Conservation (phyloP, 1,140 invertebrate genomes). For the Leptopilina clavipes region DNA sequence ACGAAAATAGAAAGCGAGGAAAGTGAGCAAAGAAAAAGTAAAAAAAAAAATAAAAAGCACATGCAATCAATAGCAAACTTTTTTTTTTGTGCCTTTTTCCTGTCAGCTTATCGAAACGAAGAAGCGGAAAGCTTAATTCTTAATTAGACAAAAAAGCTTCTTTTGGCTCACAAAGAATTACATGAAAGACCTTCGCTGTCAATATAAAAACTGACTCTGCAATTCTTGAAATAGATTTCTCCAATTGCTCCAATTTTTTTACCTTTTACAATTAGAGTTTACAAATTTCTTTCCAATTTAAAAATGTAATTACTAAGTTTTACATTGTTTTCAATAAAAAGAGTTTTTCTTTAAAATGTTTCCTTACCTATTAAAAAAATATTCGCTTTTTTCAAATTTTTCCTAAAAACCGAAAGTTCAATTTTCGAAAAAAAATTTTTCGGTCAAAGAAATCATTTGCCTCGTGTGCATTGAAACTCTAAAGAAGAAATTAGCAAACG, state of each 20-base stretch:
- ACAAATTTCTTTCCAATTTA: too few relatives aligned
- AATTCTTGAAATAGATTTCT: too few relatives aligned
- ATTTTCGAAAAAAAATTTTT: background rate
- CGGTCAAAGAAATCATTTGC: background rate
- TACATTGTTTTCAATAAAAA: too few relatives aligned
- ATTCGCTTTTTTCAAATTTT: too few relatives aligned
- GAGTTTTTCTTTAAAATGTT: too few relatives aligned
- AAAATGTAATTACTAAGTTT: too few relatives aligned
- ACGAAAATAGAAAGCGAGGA: background rate
- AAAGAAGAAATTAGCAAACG: conserved; percentile 1
- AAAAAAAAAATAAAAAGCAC: background rate
- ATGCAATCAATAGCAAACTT: background rate
- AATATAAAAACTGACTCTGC: background rate
- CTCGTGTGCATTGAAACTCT: background rate
- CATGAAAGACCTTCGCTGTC: background rate
- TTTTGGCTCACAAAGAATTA: background rate
- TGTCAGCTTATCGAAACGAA: background rate
- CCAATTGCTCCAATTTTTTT: too few relatives aligned
- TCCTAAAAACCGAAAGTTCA: background rate
- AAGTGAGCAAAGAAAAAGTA: background rate
- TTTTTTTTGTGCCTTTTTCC: conserved; percentile 9
- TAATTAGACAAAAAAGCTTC: conserved; percentile 2
- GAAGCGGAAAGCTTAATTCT: background rate
- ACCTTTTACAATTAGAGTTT: too few relatives aligned
- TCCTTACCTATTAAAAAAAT: too few relatives aligned